Conservation (phyloP, 2,113 vertebrate species). For the Pachycephala philippinensis region DNA sequence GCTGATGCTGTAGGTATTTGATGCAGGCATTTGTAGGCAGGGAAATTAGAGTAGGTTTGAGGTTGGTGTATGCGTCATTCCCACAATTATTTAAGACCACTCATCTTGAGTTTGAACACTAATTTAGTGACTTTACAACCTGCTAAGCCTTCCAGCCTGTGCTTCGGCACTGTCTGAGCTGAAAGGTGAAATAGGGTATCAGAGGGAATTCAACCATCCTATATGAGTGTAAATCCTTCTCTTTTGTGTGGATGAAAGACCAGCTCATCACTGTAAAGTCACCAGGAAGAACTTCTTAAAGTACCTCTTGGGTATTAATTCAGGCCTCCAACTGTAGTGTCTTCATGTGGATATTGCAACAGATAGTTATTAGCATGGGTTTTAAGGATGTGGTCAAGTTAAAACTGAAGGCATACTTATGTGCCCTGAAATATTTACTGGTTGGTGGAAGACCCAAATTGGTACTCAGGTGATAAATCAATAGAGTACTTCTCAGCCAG, state of each 20-base stretch:
- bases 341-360: background rate
- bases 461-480: background rate
- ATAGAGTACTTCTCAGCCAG: background rate
- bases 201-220: background rate
- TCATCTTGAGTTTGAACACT: background rate
- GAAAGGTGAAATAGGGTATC: background rate
- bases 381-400: background rate
- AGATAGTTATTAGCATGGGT: background rate
- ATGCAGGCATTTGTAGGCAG: background rate
- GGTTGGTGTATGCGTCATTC: background rate
- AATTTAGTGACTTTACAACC: background rate
- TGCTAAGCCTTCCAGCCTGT: background rate
- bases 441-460: background rate
- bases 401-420: background rate
- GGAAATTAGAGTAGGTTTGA: background rate
- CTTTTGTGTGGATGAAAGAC: fast-evolving
- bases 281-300: background rate
- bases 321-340: background rate
- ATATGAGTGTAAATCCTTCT: background rate
- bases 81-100: background rate
- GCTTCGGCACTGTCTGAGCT: background rate
- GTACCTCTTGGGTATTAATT: background rate
- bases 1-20: background rate
- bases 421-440: background rate
- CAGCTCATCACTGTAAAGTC: background rate